A percentile compares a stretch with the other conserved stretches of the same genome.
phyloP scores from a whole-genome alignment of 2,888 invertebrate species.

The Periphyllus acericola region DNA sequence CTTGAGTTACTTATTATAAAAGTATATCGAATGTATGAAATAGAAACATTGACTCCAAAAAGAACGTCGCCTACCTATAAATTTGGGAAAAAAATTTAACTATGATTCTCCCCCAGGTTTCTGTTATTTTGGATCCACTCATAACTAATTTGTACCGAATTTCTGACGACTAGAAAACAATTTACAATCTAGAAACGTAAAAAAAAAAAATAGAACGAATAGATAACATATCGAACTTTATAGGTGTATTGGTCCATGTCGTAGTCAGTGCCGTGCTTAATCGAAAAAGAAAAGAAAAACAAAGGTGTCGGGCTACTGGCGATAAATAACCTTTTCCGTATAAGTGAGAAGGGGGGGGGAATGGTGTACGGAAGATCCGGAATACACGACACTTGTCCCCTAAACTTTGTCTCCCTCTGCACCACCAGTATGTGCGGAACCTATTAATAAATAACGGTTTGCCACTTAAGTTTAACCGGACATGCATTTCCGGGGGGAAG shows the following conservation, averaged over 20 bases:
- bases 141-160: background rate
- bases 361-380: background rate
- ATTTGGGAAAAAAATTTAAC: background rate
- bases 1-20: background rate
- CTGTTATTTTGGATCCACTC: background rate
- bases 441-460: constrained; percentile 60
- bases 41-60: background rate
- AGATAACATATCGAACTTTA: background rate
- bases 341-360: background rate
- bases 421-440: background rate
- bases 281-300: constrained; percentile 16
- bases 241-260: background rate
- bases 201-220: background rate
- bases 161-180: background rate
- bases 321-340: constrained; percentile 11
- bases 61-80: background rate
- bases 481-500: constrained; percentile 40
- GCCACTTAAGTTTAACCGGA: constrained; percentile 59
- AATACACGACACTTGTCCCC: constrained; percentile 18
- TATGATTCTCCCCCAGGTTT: background rate
- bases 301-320: background rate
- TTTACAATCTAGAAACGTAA: background rate
- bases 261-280: background rate
- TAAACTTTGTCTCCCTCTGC: background rate
- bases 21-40: background rate